Conservation (phyloP, 2,888 invertebrate genomes). For the Drosophila meridionalis region DNA sequence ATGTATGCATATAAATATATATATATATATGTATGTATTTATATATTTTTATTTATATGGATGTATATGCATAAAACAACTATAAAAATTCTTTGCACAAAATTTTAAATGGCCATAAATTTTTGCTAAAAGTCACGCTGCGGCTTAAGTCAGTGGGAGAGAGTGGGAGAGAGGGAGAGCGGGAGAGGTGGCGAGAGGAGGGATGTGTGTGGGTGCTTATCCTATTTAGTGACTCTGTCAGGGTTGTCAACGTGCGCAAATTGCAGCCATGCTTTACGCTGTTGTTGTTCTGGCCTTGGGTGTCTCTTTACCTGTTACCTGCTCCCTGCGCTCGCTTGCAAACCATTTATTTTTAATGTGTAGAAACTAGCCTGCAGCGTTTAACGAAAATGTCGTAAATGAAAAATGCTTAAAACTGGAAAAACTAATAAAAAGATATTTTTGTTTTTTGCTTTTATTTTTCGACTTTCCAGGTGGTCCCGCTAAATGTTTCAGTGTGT, state of each 20-base stretch:
- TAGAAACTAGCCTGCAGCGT: slow-evolving; percentile 9
- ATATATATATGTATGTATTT: slow-evolving; percentile 16
- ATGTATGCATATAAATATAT: slow-evolving; percentile 5
- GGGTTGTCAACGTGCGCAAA: slow-evolving; percentile 43
- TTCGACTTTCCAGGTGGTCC: slow-evolving; percentile 70
- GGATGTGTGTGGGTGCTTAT: slow-evolving; percentile 50
- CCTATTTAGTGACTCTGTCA: slow-evolving; percentile 59
- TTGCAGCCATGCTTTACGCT: slow-evolving; percentile 17
- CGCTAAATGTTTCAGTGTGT: slow-evolving; percentile 36
- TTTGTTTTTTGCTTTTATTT: slow-evolving; percentile 28
- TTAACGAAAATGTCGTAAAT: slow-evolving; percentile 46
- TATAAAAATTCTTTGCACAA: slow-evolving; percentile 66
- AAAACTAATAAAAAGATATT: slow-evolving; percentile 49
- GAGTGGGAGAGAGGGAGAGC: neutral
- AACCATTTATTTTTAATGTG: slow-evolving; percentile 31
- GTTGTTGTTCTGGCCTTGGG: slow-evolving; percentile 38
- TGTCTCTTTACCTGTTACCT: slow-evolving; percentile 52
- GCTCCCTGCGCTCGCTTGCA: slow-evolving; percentile 17
- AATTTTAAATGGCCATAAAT: slow-evolving; percentile 65
- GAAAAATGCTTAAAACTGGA: slow-evolving; percentile 34
- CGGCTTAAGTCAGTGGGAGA: slow-evolving; percentile 49
- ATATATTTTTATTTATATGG: slow-evolving; percentile 13
- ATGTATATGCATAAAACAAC: slow-evolving; percentile 48
- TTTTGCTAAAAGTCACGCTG: slow-evolving; percentile 54
- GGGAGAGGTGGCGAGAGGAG: neutral